Percentiles rank a stretch among this genome's conserved stretches.
Evolutionary conservation across 2,888 invertebrate genomes (phyloP).

Genomic region (Ptilodon capucinus): DNA sequence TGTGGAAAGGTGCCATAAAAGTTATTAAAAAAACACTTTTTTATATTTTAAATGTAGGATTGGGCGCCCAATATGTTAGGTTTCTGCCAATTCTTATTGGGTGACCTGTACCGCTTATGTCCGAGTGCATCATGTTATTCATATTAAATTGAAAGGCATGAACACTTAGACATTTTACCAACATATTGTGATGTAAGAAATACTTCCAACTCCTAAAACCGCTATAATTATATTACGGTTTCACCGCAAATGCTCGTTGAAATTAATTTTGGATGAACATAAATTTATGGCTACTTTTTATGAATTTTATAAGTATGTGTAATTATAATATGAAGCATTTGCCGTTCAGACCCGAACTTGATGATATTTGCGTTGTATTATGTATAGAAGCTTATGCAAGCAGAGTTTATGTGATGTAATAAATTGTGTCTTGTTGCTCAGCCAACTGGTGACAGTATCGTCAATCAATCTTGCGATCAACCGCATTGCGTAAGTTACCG

Average conservation of each 20-base stretch:
- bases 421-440: constrained; percentile 84
- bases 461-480: constrained; percentile 96
- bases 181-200: constrained; percentile 19
- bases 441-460: constrained; percentile 96
- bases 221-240: constrained; percentile 23
- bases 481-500: constrained; percentile 94
- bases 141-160: constrained; percentile 50
- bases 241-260: constrained; percentile 27
- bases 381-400: constrained; percentile 64
- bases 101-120: constrained; percentile 36
- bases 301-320: neutral
- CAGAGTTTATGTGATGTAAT: constrained; percentile 75
- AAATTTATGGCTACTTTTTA: neutral
- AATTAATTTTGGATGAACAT: neutral
- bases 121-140: constrained; percentile 21
- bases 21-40: too few species aligned
- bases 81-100: constrained; percentile 45
- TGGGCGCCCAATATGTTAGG: neutral
- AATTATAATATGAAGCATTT: constrained; percentile 21
- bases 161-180: constrained; percentile 23
- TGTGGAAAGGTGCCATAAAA: too few species aligned
- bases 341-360: constrained; percentile 26
- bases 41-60: too few species aligned
- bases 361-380: constrained; percentile 23
- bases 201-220: constrained; percentile 5